phyloP scores from a whole-genome alignment of 2,888 invertebrate species.

The Callimorpha dominula region DNA sequence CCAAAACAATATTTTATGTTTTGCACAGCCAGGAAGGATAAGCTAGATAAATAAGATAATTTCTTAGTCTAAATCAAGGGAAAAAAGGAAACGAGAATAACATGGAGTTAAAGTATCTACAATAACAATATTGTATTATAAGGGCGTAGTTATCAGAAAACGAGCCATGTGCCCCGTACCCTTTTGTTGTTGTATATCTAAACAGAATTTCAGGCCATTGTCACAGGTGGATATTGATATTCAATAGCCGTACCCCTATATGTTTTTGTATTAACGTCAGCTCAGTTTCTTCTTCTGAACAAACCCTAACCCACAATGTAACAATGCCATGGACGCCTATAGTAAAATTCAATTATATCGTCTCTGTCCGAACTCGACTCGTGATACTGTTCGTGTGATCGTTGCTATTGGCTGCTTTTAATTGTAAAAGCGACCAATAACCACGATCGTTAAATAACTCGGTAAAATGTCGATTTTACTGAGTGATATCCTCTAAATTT shows the following conservation, averaged over 20 bases:
- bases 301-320: conserved; percentile 61
- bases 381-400: conserved; percentile 53
- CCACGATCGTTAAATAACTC: too few relatives aligned
- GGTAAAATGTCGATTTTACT: too few relatives aligned
- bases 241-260: conserved; percentile 57
- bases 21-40: too few relatives aligned
- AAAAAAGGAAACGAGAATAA: background rate
- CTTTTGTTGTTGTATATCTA: conserved; percentile 53
- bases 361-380: conserved; percentile 55
- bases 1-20: too few relatives aligned
- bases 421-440: conserved; percentile 26
- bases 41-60: background rate
- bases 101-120: background rate
- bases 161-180: conserved; percentile 51
- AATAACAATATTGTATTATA: conserved; percentile 10
- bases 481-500: too few relatives aligned
- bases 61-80: background rate
- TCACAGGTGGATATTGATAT: conserved; percentile 68
- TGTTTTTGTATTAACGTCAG: conserved; percentile 60
- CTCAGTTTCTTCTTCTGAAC: conserved; percentile 54
- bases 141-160: conserved; percentile 37
- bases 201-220: conserved; percentile 52
- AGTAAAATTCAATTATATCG: conserved; percentile 71
- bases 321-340: conserved; percentile 62
- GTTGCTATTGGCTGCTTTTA: conserved; percentile 54